These are phyloP conservation scores for Xerus inauris DNA, from an alignment of 2,113 vertebrate genomes.

Conservation along the genomic window DNA sequence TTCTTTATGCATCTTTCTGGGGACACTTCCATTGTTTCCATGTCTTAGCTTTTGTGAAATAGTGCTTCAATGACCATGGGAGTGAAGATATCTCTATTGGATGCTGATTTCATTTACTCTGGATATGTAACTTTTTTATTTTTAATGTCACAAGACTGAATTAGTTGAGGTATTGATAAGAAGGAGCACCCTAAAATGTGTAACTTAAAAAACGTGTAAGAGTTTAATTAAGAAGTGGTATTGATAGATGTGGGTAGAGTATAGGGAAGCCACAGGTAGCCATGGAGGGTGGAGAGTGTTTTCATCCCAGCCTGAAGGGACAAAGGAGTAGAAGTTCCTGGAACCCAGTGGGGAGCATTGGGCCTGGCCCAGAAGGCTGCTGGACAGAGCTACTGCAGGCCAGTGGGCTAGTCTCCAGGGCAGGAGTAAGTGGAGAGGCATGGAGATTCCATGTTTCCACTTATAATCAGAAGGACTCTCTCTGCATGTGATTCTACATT, in stretches of 20 bases:
- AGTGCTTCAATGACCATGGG: background rate
- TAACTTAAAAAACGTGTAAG: background rate
- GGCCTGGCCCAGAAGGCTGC: no score
- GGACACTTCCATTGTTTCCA: background rate
- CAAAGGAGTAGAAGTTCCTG: background rate
- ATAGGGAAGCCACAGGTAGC: background rate
- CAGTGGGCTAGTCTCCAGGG: background rate
- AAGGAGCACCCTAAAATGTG: background rate
- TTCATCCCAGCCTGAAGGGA: background rate
- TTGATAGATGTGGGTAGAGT: background rate
- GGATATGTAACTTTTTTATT: background rate
- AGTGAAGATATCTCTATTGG: background rate
- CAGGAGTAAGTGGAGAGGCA: accelerated
- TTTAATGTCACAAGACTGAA: background rate
- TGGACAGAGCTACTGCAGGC: no score
- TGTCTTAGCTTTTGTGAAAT: background rate
- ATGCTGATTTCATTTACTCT: background rate
- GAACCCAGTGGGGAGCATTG: background rate
- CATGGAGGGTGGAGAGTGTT: background rate
- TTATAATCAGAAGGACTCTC: background rate
- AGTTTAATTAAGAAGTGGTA: background rate
- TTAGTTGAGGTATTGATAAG: background rate
- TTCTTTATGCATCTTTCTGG: background rate
- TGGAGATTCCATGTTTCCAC: background rate
- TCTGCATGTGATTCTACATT: background rate